Percentiles rank a stretch among this genome's conserved stretches.
These are phyloP conservation scores for Prochilodus magdalenae DNA, from an alignment of 2,113 vertebrate species.

Conservation along the genomic window DNA sequence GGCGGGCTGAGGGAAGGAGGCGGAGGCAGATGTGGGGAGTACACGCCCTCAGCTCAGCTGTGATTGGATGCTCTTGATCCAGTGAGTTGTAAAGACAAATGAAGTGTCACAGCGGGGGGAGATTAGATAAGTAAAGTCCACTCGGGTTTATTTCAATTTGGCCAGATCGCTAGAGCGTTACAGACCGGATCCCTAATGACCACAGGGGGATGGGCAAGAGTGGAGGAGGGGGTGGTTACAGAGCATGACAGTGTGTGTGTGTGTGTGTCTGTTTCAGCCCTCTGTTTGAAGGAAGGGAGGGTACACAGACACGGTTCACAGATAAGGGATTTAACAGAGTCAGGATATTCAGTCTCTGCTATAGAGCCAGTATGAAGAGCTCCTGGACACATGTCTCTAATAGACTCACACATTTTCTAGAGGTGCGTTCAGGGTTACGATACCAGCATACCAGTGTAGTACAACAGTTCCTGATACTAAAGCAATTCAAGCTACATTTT, in stretches of 20 bases:
- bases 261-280: slow-evolving; percentile 1
- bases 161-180: slow-evolving; percentile 74
- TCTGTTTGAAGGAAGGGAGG: slow-evolving; percentile 29
- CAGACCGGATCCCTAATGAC: slow-evolving; percentile 76
- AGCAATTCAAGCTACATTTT: too few species aligned
- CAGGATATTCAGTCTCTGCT: background rate
- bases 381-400: background rate
- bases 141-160: slow-evolving; percentile 80
- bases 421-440: background rate
- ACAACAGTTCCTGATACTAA: too few species aligned
- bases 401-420: too few species aligned
- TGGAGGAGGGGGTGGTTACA: slow-evolving; percentile 56
- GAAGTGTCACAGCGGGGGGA: slow-evolving; percentile 70
- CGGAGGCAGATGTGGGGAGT: slow-evolving; percentile 32
- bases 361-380: background rate
- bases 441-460: background rate
- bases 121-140: slow-evolving; percentile 74
- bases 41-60: slow-evolving; percentile 51
- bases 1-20: background rate
- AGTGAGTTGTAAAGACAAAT: slow-evolving; percentile 69
- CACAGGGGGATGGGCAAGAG: slow-evolving; percentile 67
- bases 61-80: slow-evolving; percentile 72
- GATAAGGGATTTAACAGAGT: slow-evolving; percentile 25
- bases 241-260: slow-evolving; percentile 43
- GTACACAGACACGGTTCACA: slow-evolving; percentile 33